These are phyloP conservation scores for Lasiommata megera DNA, from an alignment of 2,888 invertebrate species.

Conservation along the genomic window DNA sequence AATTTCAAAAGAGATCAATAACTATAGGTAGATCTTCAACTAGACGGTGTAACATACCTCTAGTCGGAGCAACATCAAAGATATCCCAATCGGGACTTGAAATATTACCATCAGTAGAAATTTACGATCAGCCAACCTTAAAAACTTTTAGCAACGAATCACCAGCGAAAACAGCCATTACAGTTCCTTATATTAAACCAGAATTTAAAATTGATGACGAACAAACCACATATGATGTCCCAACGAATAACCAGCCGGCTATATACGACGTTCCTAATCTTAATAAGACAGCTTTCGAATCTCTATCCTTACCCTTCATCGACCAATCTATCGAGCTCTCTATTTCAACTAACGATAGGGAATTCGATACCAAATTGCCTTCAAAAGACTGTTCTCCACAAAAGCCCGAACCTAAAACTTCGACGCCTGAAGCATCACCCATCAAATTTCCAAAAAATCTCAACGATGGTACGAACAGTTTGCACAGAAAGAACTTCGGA, in stretches of 20 bases:
- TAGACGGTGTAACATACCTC: slow-evolving; percentile 70
- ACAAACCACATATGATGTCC: slow-evolving; percentile 69
- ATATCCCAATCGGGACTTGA: slow-evolving; percentile 76
- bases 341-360: slow-evolving; percentile 74
- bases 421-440: slow-evolving; percentile 53
- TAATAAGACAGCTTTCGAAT: slow-evolving; percentile 71
- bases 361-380: slow-evolving; percentile 70
- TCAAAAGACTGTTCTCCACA: slow-evolving; percentile 66
- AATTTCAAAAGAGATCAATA: slow-evolving; percentile 65
- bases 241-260: slow-evolving; percentile 67
- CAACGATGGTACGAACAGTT: slow-evolving; percentile 60
- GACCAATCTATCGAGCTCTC: slow-evolving; percentile 75
- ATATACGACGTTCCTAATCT: slow-evolving; percentile 71
- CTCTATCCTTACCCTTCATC: slow-evolving; percentile 70
- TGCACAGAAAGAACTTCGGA: slow-evolving; percentile 64
- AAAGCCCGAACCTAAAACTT: slow-evolving; percentile 50
- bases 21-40: slow-evolving; percentile 58
- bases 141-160: slow-evolving; percentile 52
- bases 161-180: slow-evolving; percentile 39
- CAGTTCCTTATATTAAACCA: slow-evolving; percentile 45
- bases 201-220: slow-evolving; percentile 62
- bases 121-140: slow-evolving; percentile 65
- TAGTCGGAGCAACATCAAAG: slow-evolving; percentile 76
- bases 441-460: slow-evolving; percentile 53
- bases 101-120: slow-evolving; percentile 69